These are phyloP conservation scores for Dasypogon diadema DNA, from an alignment of 2,888 invertebrate species.

Conservation along the genomic window DNA sequence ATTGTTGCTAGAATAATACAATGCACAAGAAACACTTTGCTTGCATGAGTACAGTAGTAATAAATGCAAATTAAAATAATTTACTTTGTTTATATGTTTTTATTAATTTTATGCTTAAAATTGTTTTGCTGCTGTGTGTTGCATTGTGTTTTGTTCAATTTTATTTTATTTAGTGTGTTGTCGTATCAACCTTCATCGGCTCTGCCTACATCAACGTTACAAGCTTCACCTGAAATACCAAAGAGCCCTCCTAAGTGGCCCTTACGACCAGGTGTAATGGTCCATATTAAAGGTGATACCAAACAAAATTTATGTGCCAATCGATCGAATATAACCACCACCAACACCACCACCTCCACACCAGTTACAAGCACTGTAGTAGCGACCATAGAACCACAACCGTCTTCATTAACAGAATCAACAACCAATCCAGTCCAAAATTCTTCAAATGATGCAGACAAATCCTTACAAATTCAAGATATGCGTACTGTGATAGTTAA, in stretches of 20 bases:
- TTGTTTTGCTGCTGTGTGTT: constrained; percentile 12
- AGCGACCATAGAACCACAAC: constrained; percentile 61
- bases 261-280: constrained; percentile 86
- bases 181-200: constrained; percentile 58
- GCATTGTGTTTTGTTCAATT: constrained; percentile 42
- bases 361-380: constrained; percentile 41
- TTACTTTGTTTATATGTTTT: neutral
- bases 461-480: constrained; percentile 12
- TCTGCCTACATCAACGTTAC: constrained; percentile 57
- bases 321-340: constrained; percentile 59
- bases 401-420: constrained; percentile 26
- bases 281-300: constrained; percentile 82
- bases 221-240: constrained; percentile 61
- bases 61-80: neutral
- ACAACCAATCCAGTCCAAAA: neutral
- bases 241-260: constrained; percentile 79
- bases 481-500: constrained; percentile 49
- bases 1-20: neutral
- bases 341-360: neutral
- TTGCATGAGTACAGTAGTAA: neutral
- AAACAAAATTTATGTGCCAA: constrained; percentile 78
- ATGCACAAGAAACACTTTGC: constrained; percentile 13
- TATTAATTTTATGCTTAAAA: neutral
- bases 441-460: neutral
- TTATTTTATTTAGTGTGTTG: constrained; percentile 61